Evolutionary conservation across 64 coral and sea anemone species (phyloP).

Genomic region (Pocillopora verrucosa): DNA sequence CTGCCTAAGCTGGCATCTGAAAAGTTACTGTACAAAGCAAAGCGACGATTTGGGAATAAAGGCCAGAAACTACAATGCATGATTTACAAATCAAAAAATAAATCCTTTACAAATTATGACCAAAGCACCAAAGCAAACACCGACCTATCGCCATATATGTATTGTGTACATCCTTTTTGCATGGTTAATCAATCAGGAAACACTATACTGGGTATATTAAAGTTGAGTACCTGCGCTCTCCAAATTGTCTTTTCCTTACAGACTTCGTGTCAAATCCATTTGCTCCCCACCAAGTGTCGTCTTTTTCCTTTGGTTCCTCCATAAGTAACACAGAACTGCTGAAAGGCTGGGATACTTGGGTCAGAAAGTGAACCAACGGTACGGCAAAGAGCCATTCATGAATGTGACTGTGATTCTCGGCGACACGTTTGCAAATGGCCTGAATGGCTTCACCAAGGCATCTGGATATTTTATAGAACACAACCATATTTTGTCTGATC

Average conservation of each 20-base stretch:
- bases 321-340: conserved; percentile 12
- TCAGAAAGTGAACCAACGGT: conserved; percentile 29
- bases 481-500: neutral
- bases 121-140: too few species aligned
- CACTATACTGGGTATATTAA: too few species aligned
- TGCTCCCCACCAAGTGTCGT: conserved; percentile 48
- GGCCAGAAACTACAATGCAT: too few species aligned
- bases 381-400: conserved; percentile 39
- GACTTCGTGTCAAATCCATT: conserved; percentile 38
- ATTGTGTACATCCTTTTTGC: too few species aligned
- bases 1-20: too few species aligned
- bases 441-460: conserved; percentile 31
- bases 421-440: conserved; percentile 4
- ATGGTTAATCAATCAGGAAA: too few species aligned
- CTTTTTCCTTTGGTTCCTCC: conserved; percentile 16
- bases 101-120: too few species aligned
- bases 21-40: too few species aligned
- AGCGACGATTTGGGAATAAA: too few species aligned
- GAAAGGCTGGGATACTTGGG: conserved; percentile 13
- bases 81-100: too few species aligned
- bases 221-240: neutral
- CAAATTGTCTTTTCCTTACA: neutral
- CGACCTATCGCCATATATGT: too few species aligned
- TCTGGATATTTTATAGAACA: neutral
- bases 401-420: neutral